Percentiles rank a stretch among this genome's conserved stretches.
These are phyloP conservation scores for Cynopterus sphinx DNA, from an alignment of 2,797 vertebrate genomes.

Conservation along the genomic window DNA sequence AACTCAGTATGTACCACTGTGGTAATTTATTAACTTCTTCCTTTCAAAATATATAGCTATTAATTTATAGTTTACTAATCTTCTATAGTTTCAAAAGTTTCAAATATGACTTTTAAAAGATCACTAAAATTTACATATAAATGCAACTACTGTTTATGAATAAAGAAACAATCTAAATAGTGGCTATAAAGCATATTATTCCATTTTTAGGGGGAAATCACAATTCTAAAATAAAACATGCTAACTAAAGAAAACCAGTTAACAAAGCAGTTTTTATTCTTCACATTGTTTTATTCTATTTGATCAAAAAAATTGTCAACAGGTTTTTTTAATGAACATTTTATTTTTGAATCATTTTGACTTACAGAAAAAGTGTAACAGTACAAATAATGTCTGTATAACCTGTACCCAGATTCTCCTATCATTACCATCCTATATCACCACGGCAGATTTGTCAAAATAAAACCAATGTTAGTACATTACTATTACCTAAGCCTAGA, in stretches of 20 bases:
- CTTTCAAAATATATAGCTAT: conserved; percentile 24
- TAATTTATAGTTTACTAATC: conserved; percentile 24
- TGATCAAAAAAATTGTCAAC: not conserved
- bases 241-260: conserved; percentile 13
- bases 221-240: not conserved
- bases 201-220: not conserved
- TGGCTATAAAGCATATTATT: not conserved
- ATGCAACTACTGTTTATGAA: not conserved
- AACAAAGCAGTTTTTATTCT: conserved; percentile 48
- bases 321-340: not conserved
- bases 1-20: not conserved
- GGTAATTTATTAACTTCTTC: not conserved
- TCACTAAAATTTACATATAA: conserved; percentile 26
- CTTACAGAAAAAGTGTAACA: not conserved
- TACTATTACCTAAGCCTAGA: not conserved
- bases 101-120: conserved; percentile 35
- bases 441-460: not conserved
- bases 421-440: not conserved
- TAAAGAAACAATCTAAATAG: not conserved
- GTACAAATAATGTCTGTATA: not conserved
- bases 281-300: not conserved
- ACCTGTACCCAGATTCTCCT: not conserved
- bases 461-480: not conserved
- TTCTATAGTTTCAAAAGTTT: conserved; percentile 1
- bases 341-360: conserved; percentile 40